Percentiles rank a stretch among this genome's conserved stretches.
These are phyloP conservation scores for Fabriciana adippe DNA, from an alignment of 2,888 invertebrate species.

Conservation along the genomic window DNA sequence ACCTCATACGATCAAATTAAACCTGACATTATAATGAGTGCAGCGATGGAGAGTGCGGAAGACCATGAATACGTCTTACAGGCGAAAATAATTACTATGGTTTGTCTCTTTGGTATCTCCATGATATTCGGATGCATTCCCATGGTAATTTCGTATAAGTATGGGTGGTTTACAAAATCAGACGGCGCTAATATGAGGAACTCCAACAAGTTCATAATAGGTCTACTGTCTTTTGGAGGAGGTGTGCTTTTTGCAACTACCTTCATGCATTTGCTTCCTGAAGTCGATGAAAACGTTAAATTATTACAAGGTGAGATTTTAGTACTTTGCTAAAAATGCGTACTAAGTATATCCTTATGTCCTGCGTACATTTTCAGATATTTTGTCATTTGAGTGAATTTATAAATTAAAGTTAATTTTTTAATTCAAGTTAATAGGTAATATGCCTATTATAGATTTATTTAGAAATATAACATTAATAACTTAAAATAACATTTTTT, in stretches of 20 bases:
- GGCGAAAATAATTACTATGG: conserved; percentile 91
- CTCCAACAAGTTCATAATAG: conserved; percentile 80
- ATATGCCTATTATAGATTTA: too few species aligned
- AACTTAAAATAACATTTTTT: too few species aligned
- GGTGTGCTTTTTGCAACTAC: conserved; percentile 92
- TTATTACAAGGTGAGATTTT: conserved; percentile 77
- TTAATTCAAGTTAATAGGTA: too few species aligned
- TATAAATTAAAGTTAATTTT: too few species aligned
- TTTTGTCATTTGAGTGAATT: too few species aligned
- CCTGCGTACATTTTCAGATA: not conserved
- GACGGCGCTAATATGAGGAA: conserved; percentile 69
- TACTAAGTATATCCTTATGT: not conserved
- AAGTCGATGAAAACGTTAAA: conserved; percentile 87
- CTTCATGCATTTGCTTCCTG: conserved; percentile 91
- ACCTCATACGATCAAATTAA: conserved; percentile 46
- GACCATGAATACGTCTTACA: conserved; percentile 74
- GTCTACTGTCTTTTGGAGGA: conserved; percentile 90
- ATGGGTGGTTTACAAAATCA: conserved; percentile 82
- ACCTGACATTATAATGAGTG: conserved; percentile 47
- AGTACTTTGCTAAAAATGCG: not conserved
- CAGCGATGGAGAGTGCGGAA: conserved; percentile 46
- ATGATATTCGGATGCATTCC: conserved; percentile 89
- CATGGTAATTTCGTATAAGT: conserved; percentile 85
- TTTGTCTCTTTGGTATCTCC: conserved; percentile 88
- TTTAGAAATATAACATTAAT: too few species aligned